phyloP scores from a whole-genome alignment of 2,797 vertebrate genomes.

The Neomorphus geoffroyi region DNA sequence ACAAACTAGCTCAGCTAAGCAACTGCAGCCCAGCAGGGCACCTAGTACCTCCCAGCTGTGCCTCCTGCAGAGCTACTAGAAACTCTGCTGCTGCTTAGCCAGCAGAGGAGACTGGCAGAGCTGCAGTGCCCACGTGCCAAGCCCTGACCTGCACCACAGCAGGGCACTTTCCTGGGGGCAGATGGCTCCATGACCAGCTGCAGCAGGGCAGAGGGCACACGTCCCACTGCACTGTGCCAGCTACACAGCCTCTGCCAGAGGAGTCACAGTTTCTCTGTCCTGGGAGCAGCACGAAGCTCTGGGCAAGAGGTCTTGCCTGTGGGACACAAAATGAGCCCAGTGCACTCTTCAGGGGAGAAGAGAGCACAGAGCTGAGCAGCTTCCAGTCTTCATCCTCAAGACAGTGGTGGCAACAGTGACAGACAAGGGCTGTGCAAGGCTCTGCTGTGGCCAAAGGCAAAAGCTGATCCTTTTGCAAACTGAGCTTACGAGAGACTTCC shows the following conservation, averaged over 20 bases:
- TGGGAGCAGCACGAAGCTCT: neutral
- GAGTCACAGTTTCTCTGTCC: neutral
- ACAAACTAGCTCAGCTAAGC: neutral
- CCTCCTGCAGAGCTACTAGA: neutral
- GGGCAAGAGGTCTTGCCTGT: neutral
- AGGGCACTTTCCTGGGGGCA: neutral
- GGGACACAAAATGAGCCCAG: neutral
- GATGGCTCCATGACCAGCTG: neutral
- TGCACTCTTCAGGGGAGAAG: neutral
- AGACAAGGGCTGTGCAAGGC: neutral
- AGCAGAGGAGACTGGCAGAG: neutral
- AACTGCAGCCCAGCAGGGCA: neutral
- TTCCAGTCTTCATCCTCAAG: neutral
- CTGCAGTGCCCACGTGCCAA: neutral
- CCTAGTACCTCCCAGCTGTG: neutral
- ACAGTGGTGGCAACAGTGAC: neutral
- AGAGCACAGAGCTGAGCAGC: neutral
- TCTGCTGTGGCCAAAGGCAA: neutral
- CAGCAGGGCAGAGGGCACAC: neutral
- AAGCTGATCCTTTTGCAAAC: neutral
- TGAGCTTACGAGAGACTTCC: neutral
- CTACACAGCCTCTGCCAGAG: rapidly evolving
- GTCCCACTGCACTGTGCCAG: rapidly evolving
- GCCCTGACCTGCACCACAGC: neutral
- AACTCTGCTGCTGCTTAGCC: neutral